phyloP scores from a whole-genome alignment of 2,888 invertebrate genomes.

The Palloptera scutellata region DNA sequence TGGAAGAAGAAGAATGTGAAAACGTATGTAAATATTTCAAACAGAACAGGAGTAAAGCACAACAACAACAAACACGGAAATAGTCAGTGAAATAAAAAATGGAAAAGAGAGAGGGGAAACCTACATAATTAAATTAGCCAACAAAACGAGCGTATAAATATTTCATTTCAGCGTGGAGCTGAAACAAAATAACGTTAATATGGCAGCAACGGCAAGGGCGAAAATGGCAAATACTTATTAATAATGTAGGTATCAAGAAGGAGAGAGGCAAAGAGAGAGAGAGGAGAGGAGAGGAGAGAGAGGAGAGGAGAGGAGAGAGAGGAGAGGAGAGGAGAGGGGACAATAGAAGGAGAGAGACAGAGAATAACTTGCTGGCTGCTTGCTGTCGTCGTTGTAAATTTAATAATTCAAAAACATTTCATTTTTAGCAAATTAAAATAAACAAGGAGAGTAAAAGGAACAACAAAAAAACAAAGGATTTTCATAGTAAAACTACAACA shows the following conservation, averaged over 20 bases:
- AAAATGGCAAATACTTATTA: not conserved
- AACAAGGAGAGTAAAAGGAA: not conserved
- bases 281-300: too few relatives aligned
- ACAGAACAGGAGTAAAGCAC: not conserved
- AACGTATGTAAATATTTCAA: not conserved
- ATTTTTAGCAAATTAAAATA: constrained; percentile 24
- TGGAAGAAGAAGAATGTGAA: not conserved
- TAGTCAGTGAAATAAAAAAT: not conserved
- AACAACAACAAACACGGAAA: not conserved
- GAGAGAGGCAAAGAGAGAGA: too few relatives aligned
- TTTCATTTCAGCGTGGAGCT: not conserved
- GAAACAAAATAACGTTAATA: not conserved
- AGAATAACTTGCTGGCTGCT: too few relatives aligned
- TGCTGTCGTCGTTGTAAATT: not conserved
- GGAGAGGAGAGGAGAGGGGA: too few relatives aligned
- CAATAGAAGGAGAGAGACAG: too few relatives aligned
- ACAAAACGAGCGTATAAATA: constrained; percentile 29
- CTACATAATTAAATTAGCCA: constrained; percentile 29
- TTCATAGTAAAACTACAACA: not conserved
- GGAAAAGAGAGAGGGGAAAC: not conserved
- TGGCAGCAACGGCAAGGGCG: not conserved
- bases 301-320: not conserved
- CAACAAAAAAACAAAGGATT: not conserved
- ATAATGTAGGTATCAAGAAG: not conserved
- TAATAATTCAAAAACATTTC: constrained; percentile 16